Evolutionary conservation across 2,797 vertebrate genomes (phyloP).

Genomic region (Pagetopsis macropterus): DNA sequence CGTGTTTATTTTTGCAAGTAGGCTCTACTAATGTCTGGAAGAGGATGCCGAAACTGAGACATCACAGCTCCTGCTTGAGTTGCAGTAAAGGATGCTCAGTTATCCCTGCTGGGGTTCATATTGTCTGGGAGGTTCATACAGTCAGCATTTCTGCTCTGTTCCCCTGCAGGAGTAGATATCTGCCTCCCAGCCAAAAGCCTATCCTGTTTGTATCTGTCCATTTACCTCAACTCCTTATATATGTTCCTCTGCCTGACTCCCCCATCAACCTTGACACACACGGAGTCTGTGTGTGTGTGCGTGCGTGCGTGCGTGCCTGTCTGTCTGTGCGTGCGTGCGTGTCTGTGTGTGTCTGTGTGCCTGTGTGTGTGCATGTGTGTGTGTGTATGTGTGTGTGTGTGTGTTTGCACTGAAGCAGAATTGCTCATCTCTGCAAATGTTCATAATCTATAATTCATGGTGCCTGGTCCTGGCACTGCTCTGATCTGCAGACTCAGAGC

Average conservation of each 20-base stretch:
- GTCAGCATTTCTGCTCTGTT: slow-evolving; percentile 44
- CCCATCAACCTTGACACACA: slow-evolving; percentile 18
- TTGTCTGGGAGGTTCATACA: slow-evolving; percentile 16
- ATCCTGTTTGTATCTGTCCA: background rate
- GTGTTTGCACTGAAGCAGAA: slow-evolving; percentile 62
- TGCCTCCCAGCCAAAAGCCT: slow-evolving; percentile 22
- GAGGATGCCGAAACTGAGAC: background rate
- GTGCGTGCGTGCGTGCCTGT: too few relatives aligned
- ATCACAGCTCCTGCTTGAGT: slow-evolving; percentile 12
- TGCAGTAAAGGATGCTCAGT: slow-evolving; percentile 42
- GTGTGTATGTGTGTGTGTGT: background rate
- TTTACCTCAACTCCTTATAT: slow-evolving; percentile 35
- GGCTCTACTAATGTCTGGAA: slow-evolving; percentile 32
- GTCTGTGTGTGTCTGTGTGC: too few relatives aligned
- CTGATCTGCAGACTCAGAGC: slow-evolving; percentile 63
- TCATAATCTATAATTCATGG: slow-evolving; percentile 83
- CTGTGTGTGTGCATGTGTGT: slow-evolving; percentile 10
- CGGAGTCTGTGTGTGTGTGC: background rate
- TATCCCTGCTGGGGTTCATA: slow-evolving; percentile 28
- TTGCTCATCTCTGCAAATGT: slow-evolving; percentile 72
- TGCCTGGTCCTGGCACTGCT: slow-evolving; percentile 66
- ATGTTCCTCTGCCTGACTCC: background rate
- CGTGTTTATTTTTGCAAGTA: slow-evolving; percentile 58
- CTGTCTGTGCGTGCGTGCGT: too few relatives aligned
- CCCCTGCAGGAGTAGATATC: slow-evolving; percentile 19